Base-by-base conservation (phyloP, 1,140 invertebrate genomes). In the Zaprionus ghesquierei region DNA sequence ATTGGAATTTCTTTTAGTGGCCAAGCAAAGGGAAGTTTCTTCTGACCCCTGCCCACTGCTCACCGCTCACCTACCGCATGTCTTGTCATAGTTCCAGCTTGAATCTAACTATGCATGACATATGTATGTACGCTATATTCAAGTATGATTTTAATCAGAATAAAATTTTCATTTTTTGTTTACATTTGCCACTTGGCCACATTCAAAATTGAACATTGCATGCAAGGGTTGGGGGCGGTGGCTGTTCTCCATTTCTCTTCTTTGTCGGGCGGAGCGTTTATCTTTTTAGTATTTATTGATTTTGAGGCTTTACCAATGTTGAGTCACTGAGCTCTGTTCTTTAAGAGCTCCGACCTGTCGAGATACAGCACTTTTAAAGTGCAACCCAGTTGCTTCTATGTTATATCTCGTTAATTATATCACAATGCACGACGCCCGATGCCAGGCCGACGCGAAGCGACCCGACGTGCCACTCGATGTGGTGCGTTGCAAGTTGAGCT, bases 351-450 rank as follows among this genome's bases (percentile, higher is more conserved):
- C 62, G 13, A 23, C 8, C 12, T 38, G 38, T 49, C n/a, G 41
- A 62, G 46, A 49, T 56, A 62, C 62, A 75, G 49, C 61, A 44
- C 46, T 27, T 53, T 64, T 69, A 33, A 46, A 46, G 41, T 74
- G 76, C 69, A 77, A 73, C 62, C 60, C 25, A 33, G 1, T 51
- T 66, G 62, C 74, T 72, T 53, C 44, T 84, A 84, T 80, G 84
- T 89, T 89, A 89, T 89, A 84, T 70, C 79, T 77, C 77, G 77
- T 89, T 89, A 89, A 89, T 89, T 89, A 89, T 89, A 89, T 84
- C 89, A 79, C 84, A 89, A 87, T 77, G 86, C 77, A 74, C 81
- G 74, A 75, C 64, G 8, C 29, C 77, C 81, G 77, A 75, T 71
- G 9, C 31, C 51, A 38, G 29, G 23, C 49, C 31, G 49, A 53